Conservation (phyloP, 2,113 vertebrate species). For the Pogona vitticeps region DNA sequence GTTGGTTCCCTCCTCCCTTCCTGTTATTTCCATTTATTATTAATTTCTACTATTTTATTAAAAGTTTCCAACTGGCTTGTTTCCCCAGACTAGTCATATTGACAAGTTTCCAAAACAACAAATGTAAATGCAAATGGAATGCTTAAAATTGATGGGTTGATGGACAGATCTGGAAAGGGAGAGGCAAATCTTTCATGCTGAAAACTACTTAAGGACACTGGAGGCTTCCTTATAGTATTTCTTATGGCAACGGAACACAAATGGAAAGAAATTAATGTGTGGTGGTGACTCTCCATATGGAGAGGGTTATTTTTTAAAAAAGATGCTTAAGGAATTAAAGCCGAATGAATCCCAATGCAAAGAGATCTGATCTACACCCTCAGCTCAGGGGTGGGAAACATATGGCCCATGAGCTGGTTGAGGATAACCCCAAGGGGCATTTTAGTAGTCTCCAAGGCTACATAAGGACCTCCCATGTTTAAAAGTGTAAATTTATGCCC, state of each 20-base stretch:
- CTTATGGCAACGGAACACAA: not conserved
- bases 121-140: not conserved
- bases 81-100: not conserved
- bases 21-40: not conserved
- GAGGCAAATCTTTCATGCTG: not conserved
- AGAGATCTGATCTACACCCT: not conserved
- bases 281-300: not conserved
- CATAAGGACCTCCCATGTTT: not conserved
- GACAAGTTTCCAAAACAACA: not conserved
- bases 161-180: not conserved
- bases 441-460: no score
- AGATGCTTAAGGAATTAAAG: not conserved
- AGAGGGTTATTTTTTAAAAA: not conserved
- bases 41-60: conserved; percentile 1
- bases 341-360: not conserved
- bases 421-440: no score
- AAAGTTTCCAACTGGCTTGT: not conserved
- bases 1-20: not conserved
- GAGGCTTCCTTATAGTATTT: not conserved
- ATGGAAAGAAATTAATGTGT: not conserved
- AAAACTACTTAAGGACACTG: not conserved
- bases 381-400: not conserved
- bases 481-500: no score
- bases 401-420: no score
- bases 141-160: not conserved